phyloP scores from a whole-genome alignment of 1,140 invertebrate species.

The Drosophila melanogaster region DNA sequence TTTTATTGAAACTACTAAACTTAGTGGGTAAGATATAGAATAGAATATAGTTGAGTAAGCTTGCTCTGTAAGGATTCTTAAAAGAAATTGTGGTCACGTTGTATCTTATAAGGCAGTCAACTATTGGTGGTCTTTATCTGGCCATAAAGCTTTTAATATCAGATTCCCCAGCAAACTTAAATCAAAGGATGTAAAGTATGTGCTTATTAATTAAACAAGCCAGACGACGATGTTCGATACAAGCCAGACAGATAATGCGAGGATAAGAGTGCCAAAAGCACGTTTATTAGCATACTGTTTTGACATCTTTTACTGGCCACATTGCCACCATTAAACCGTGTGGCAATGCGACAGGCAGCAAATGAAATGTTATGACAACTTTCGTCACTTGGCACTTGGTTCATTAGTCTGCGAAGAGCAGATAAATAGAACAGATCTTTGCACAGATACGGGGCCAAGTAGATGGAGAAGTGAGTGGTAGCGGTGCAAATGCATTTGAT shows the following conservation, averaged over 20 bases:
- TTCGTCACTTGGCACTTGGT: conserved; percentile 21
- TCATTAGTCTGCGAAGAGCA: conserved; percentile 28
- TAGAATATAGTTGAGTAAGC: no score
- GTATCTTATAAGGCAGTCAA: no score
- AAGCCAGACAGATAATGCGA: conserved; percentile 18
- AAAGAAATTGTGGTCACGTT: no score
- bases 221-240: conserved; percentile 6
- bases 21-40: neutral
- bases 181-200: neutral
- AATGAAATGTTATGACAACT: conserved; percentile 46
- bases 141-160: no score
- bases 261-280: conserved; percentile 15
- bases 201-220: conserved; percentile 29
- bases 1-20: neutral
- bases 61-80: no score
- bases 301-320: conserved; percentile 24
- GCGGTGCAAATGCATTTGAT: conserved; percentile 74
- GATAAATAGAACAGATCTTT: conserved; percentile 44
- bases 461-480: conserved; percentile 13
- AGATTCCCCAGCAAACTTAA: neutral
- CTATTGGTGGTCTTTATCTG: no score
- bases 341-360: neutral
- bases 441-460: neutral
- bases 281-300: conserved; percentile 38
- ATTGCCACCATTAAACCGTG: conserved; percentile 10